Base-by-base conservation (phyloP, 2,888 invertebrate genomes). In the Polietes domitor region DNA sequence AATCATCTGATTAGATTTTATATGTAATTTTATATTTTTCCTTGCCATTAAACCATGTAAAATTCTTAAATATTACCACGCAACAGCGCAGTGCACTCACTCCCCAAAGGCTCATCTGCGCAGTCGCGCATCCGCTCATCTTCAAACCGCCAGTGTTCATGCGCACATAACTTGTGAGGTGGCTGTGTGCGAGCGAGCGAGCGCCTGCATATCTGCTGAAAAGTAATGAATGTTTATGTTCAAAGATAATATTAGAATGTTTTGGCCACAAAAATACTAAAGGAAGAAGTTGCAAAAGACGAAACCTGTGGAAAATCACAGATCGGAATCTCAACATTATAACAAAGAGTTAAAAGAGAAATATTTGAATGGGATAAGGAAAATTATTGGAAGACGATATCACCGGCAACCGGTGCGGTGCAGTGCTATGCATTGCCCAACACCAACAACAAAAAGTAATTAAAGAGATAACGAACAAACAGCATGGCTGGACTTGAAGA, bases 1-100 rank as follows among this genome's bases (percentile, higher is more conserved):
- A 84, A 84, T 84, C 84, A 84, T 79, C 84, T 79, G 84, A 84
- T 84, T 84, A 84, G 84, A 84, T 81, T 81, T 84, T 77, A 76
- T 84, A 53, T 84, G 84, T 84, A 81, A 84, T 84, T 81, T 84
- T 76, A 77, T 81, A 84, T 76, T 77, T 83, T 84, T 80, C 80
- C 73, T 63, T 71, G 73, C 72, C 84, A 84, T 84, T 84, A 84
- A 84, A 84, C 43, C 84, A 81, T 84, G 84, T 84, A 81, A 70
- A 81, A 81, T 84, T 81, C 73, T 81, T 78, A 81, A 81, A 84
- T 81, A 84, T 81, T 84, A 84, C 84, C 84, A 84, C 84, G 84
- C 84, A 84, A 84, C 76, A 61, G 68, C 68, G 32, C 32, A 28
- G 41, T n/a, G n/a, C 68, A 15, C 37, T 68, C 17, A 17, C n/a